These are phyloP conservation scores for Cephonodes hylas DNA, from an alignment of 2,888 invertebrate species.

Conservation along the genomic window DNA sequence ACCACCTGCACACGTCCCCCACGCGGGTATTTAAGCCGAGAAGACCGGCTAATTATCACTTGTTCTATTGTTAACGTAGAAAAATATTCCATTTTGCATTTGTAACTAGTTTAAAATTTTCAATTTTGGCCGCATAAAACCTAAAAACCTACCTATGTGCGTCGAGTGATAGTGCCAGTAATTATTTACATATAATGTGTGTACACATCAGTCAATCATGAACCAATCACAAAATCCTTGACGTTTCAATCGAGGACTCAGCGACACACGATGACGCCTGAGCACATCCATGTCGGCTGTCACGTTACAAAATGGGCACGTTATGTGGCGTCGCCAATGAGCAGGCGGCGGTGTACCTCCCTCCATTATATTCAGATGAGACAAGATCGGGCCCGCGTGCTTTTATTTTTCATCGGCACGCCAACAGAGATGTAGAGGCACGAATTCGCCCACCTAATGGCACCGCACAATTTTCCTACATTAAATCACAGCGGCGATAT, in stretches of 20 bases:
- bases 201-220: constrained; percentile 17
- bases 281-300: constrained; percentile 24
- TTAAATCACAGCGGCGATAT: not conserved
- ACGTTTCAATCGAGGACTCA: not conserved
- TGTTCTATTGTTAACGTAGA: no score
- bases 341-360: constrained; percentile 54
- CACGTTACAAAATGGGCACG: constrained; percentile 50
- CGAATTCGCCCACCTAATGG: not conserved
- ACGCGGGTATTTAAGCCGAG: no score
- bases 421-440: constrained; percentile 36
- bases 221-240: constrained; percentile 16
- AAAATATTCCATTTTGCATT: no score
- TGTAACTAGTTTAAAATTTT: no score
- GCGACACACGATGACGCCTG: not conserved
- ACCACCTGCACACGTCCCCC: no score
- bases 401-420: constrained; percentile 31
- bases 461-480: not conserved
- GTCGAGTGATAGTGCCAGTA: not conserved
- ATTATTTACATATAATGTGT: constrained; percentile 14
- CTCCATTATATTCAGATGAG: constrained; percentile 76
- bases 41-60: no score
- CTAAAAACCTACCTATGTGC: no score
- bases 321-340: constrained; percentile 51
- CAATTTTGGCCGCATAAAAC: no score
- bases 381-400: constrained; percentile 41